Evolutionary conservation across 2,113 vertebrate genomes (phyloP).

Genomic region (Brachyhypopomus occidentalis): DNA sequence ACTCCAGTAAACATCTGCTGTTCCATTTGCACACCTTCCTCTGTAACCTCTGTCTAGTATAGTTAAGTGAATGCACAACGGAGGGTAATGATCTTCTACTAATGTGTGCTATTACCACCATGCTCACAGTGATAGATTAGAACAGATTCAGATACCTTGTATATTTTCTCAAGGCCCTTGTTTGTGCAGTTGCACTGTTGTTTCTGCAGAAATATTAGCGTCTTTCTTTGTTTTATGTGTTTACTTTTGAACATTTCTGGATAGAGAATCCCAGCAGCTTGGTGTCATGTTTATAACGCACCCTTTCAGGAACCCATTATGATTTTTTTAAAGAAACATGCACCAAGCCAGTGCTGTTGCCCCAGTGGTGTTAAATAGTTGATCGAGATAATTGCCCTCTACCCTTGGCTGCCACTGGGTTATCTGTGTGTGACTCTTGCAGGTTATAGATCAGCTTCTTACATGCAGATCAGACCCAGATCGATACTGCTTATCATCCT

Average conservation of each 20-base stretch:
- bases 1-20: constrained; percentile 60
- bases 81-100: constrained; percentile 61
- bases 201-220: constrained; percentile 27
- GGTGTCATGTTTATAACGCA: not conserved
- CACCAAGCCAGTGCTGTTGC: not conserved
- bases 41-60: constrained; percentile 57
- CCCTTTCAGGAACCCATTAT: not conserved
- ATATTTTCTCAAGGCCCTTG: constrained; percentile 53
- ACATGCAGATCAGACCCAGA: constrained; percentile 53
- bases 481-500: constrained; percentile 59
- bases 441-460: constrained; percentile 46
- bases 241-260: constrained; percentile 18
- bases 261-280: constrained; percentile 6
- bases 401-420: constrained; percentile 38
- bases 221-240: not conserved
- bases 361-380: constrained; percentile 37
- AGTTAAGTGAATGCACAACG: constrained; percentile 60
- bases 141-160: constrained; percentile 45
- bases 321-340: not conserved
- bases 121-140: constrained; percentile 56
- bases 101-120: constrained; percentile 59
- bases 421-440: constrained; percentile 42
- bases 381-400: constrained; percentile 45
- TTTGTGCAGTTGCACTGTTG: constrained; percentile 37
- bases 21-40: constrained; percentile 56